phyloP scores from a whole-genome alignment of 1,140 invertebrate species.

The Lepeophtheirus salmonis region DNA sequence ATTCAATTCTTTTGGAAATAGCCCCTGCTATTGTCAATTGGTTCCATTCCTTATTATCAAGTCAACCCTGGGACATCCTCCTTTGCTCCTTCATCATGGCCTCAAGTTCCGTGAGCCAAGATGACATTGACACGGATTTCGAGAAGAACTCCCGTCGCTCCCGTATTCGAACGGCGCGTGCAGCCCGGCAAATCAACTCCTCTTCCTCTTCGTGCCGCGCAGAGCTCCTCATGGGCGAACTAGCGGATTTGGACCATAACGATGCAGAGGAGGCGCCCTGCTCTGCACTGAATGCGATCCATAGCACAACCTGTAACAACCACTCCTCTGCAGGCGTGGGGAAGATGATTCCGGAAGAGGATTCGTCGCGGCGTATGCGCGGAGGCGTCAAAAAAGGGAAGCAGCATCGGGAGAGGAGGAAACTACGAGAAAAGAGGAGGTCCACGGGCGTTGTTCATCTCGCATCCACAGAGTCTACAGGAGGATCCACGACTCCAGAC shows the following conservation, averaged over 20 bases:
- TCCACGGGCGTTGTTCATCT: slow-evolving; percentile 43
- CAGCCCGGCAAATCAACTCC: slow-evolving; percentile 23
- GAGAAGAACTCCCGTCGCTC: slow-evolving; percentile 35
- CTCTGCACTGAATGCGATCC: neutral
- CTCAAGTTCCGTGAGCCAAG: slow-evolving; percentile 44
- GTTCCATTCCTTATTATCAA: too few species aligned
- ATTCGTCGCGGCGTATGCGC: slow-evolving; percentile 26
- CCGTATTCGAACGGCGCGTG: slow-evolving; percentile 35
- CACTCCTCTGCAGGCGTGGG: neutral
- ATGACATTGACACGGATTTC: slow-evolving; percentile 41
- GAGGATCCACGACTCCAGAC: slow-evolving; percentile 41
- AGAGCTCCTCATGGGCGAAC: neutral
- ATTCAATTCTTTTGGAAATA: too few species aligned
- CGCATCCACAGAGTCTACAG: slow-evolving; percentile 44
- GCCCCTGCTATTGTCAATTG: too few species aligned
- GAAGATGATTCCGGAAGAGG: slow-evolving; percentile 18
- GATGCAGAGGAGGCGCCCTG: slow-evolving; percentile 18
- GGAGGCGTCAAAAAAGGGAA: slow-evolving; percentile 39
- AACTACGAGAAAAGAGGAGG: slow-evolving; percentile 40
- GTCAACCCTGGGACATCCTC: too few species aligned
- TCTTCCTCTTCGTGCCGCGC: neutral
- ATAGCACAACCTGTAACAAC: neutral
- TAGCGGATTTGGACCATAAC: slow-evolving; percentile 18
- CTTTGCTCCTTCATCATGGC: slow-evolving; percentile 33
- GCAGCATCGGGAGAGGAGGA: slow-evolving; percentile 38